Percentiles rank a stretch among this genome's conserved stretches.
Conservation (phyloP, 1,140 invertebrate species). For the Chrysopa pallens region DNA sequence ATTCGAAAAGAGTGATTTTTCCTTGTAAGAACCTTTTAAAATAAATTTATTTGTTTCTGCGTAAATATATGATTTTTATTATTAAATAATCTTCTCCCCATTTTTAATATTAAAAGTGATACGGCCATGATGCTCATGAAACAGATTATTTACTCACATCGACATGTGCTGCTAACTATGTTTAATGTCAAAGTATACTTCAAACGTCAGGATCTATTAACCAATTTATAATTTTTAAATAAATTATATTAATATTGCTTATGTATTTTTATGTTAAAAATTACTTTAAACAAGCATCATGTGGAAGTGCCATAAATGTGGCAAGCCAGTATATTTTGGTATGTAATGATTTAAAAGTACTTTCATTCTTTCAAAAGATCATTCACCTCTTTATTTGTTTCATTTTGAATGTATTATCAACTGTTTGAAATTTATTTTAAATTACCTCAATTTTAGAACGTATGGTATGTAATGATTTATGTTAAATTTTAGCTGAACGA, state of each 20-base stretch:
- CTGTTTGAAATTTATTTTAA: too few relatives aligned
- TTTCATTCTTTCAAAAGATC: neutral
- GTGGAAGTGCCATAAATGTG: slow-evolving; percentile 79
- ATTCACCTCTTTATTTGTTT: too few relatives aligned
- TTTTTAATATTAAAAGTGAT: neutral
- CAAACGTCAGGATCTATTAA: neutral
- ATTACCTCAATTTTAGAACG: too few relatives aligned
- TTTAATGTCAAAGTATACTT: neutral
- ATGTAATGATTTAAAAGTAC: slow-evolving; percentile 15
- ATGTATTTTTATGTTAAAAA: neutral
- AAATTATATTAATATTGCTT: neutral
- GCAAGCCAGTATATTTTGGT: slow-evolving; percentile 77
- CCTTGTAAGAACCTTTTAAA: too few relatives aligned
- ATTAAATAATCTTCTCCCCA: too few relatives aligned
- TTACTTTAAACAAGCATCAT: slow-evolving; percentile 22
- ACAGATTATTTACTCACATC: slow-evolving; percentile 20
- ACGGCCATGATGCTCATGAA: neutral
- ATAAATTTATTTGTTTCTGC: too few relatives aligned
- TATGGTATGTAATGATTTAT: neutral
- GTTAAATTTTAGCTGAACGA: slow-evolving; percentile 55
- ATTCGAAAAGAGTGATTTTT: too few relatives aligned
- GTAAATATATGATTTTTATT: too few relatives aligned
- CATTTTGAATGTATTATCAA: too few relatives aligned
- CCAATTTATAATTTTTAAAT: neutral
- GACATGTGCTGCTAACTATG: neutral